Percentiles rank a stretch among this genome's conserved stretches.
Evolutionary conservation across 2,888 invertebrate genomes (phyloP).

Genomic region (Heteromurus nitidus): DNA sequence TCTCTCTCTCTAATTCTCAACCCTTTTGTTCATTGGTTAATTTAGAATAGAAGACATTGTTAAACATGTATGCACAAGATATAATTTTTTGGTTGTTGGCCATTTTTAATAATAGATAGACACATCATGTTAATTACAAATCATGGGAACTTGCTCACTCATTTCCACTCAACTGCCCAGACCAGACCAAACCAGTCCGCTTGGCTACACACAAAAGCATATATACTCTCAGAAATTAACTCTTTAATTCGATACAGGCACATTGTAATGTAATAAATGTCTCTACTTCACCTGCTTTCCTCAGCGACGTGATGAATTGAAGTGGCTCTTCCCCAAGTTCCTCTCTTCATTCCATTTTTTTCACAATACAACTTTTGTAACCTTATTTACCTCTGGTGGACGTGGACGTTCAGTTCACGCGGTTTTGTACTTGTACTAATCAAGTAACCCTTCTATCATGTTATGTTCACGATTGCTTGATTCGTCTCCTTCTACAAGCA

Average conservation of each 20-base stretch:
- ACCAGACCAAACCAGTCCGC: too few relatives aligned
- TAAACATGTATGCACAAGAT: background rate
- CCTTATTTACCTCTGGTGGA: background rate
- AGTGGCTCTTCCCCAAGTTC: background rate
- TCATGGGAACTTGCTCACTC: constrained; percentile 37
- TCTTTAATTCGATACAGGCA: background rate
- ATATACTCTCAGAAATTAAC: background rate
- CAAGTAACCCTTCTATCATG: too few relatives aligned
- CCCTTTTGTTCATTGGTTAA: too few relatives aligned
- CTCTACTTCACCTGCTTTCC: background rate
- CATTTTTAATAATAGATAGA: constrained; percentile 14
- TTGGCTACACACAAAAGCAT: background rate
- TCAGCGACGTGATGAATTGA: background rate
- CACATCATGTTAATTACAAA: constrained; percentile 43
- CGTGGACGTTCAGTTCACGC: background rate
- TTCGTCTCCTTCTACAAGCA: background rate
- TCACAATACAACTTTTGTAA: background rate
- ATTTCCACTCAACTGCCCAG: background rate
- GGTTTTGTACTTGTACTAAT: too few relatives aligned
- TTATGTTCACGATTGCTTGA: too few relatives aligned
- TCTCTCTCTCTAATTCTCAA: too few relatives aligned
- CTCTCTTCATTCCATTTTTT: background rate
- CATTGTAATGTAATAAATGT: background rate
- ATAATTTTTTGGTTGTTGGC: background rate
- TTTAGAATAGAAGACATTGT: too few relatives aligned